Conservation (phyloP, 2,113 vertebrate species). For the Desmodus rotundus region DNA sequence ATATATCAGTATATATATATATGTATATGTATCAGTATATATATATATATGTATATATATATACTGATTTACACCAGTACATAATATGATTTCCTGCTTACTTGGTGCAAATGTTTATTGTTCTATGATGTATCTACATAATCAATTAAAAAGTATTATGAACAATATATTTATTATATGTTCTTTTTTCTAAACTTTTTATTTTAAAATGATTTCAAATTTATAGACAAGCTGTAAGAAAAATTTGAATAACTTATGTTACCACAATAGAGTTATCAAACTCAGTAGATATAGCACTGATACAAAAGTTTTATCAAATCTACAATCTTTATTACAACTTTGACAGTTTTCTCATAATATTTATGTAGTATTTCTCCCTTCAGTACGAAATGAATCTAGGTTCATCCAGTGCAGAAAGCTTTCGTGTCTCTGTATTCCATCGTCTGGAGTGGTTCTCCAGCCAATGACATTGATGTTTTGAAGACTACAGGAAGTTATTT, state of each 20-base stretch:
- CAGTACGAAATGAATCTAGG: background rate
- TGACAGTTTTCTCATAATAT: background rate
- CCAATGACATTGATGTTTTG: background rate
- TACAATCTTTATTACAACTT: background rate
- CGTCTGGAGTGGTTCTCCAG: background rate
- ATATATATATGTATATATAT: no score
- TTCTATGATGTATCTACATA: background rate
- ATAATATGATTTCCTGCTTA: background rate
- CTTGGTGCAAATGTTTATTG: background rate
- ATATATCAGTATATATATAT: no score
- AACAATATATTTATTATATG: background rate
- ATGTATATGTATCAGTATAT: no score
- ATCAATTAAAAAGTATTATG: background rate
- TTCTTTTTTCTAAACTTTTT: background rate
- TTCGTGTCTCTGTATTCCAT: background rate
- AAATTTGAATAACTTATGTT: background rate
- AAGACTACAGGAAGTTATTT: background rate
- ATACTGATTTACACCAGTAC: background rate
- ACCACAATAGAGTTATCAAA: background rate
- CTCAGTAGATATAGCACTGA: background rate
- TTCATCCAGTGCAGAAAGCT: background rate
- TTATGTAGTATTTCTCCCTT: background rate
- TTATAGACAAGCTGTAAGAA: background rate
- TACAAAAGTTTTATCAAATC: background rate
- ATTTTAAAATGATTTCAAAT: background rate